A percentile compares a stretch with the other conserved stretches of the same genome.
Conservation (phyloP, 1,140 invertebrate species). For the Bursaphelenchus mucronatus region DNA sequence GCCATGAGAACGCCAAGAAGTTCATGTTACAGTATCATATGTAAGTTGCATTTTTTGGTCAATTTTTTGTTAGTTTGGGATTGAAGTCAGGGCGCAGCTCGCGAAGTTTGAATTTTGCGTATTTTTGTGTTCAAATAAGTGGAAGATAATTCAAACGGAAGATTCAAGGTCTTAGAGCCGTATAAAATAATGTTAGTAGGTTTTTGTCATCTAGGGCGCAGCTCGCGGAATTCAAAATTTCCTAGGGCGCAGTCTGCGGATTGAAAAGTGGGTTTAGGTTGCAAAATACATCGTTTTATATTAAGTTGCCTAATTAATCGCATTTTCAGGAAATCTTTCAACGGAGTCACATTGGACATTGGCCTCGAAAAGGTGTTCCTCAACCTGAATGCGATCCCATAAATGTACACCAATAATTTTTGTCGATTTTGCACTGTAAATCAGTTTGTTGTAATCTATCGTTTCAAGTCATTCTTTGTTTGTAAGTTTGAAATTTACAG, state of each 20-base stretch:
- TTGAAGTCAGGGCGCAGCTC: neutral
- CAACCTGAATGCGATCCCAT: conserved; percentile 8
- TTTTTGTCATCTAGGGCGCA: too few relatives aligned
- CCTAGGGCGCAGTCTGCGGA: too few relatives aligned
- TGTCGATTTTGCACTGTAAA: neutral
- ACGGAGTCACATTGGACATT: conserved; percentile 17
- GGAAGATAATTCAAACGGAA: conserved; percentile 3
- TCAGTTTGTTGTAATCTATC: neutral
- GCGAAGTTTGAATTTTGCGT: neutral
- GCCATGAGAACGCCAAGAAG: conserved; percentile 39
- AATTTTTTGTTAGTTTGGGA: neutral
- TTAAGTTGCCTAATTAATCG: neutral
- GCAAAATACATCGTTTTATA: neutral
- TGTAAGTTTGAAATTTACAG: too few relatives aligned
- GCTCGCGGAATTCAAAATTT: too few relatives aligned
- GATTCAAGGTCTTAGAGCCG: neutral
- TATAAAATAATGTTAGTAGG: neutral
- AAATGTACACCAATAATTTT: conserved; percentile 4
- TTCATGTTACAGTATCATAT: conserved; percentile 46
- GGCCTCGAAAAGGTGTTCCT: conserved; percentile 18
- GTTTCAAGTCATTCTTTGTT: too few relatives aligned
- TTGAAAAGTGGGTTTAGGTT: too few relatives aligned
- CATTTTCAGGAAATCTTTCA: conserved; percentile 20
- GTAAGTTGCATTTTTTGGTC: conserved; percentile 19
- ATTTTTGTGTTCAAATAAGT: neutral